phyloP scores from a whole-genome alignment of 2,888 invertebrate species.

The Epiblema foenella region DNA sequence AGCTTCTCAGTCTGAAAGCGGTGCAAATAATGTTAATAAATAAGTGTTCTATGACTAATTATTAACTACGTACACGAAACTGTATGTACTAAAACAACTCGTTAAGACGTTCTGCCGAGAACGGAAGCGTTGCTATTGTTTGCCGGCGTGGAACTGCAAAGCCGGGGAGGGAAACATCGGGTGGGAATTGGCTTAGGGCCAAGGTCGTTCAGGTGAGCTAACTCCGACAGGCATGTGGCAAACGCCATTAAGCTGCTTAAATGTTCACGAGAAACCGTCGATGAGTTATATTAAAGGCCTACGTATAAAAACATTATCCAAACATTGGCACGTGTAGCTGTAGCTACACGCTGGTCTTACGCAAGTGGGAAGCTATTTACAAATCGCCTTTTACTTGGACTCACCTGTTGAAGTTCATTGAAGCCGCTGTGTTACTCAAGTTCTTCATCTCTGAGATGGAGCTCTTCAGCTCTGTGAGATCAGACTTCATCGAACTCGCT shows the following conservation, averaged over 20 bases:
- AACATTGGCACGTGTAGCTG: constrained; percentile 57
- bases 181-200: constrained; percentile 77
- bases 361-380: constrained; percentile 44
- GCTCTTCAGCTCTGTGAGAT: constrained; percentile 91
- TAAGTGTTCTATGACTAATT: constrained; percentile 22
- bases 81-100: constrained; percentile 28
- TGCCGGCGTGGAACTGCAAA: constrained; percentile 80
- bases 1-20: constrained; percentile 86
- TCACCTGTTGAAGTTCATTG: constrained; percentile 78
- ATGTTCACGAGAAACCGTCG: constrained; percentile 39
- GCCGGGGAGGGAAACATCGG: constrained; percentile 72
- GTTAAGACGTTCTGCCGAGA: constrained; percentile 53
- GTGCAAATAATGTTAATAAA: constrained; percentile 10
- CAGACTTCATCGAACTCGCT: constrained; percentile 92
- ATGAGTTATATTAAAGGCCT: constrained; percentile 48
- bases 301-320: constrained; percentile 60
- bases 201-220: constrained; percentile 82
- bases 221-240: constrained; percentile 60
- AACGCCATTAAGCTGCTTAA: constrained; percentile 43
- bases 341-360: constrained; percentile 43
- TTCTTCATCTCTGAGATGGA: constrained; percentile 95
- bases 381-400: constrained; percentile 43
- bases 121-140: constrained; percentile 78
- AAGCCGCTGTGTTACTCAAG: constrained; percentile 79
- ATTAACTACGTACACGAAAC: constrained; percentile 33